Evolutionary conservation across 2,113 vertebrate species (phyloP), one percentile per base, ranked within the genome.

Genomic region (Rhegmatorhina hoffmannsi): DNA sequence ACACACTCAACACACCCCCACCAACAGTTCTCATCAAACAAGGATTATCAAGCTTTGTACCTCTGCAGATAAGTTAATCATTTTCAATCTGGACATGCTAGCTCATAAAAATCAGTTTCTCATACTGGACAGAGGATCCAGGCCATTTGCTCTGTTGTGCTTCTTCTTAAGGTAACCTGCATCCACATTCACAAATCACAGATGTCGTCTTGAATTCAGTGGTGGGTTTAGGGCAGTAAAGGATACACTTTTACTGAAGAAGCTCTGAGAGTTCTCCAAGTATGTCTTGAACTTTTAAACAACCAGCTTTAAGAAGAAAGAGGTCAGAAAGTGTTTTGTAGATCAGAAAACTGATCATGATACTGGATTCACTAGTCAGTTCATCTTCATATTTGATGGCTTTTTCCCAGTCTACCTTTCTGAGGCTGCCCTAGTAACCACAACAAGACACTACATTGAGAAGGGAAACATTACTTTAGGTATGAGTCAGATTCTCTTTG

Each of bases 401-500:
- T 46, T 93, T 73, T 92, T 87, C 46, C 73, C 53, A 40, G 21
- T 9, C 23, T 90, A 23, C 29, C 7, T 81, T 59, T 72, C 56
- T 53, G 36, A 88, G 16, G 50, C 38, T 84, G 31, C 31, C 15
- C 25, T 66, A 46, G 70, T 29, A 95, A 75, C 53, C 70, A 62
- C 52, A 86, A n/a, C 8, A 85, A 8, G 44, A 38, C 7, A 33
- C 10, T 72, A 14, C 62, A 24, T 1, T 36, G 58, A 60, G 17
- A 17, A 89, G 8, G 20, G 56, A 87, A 25, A 23, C n/a, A 50
- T 94, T 75, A 33, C 21, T 95, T 64, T 17, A 79, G 58, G 19
- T 85, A 69, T 62, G n/a, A 91, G 58, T 91, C 40, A 83, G 4
- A 18, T 64, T 90, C 7, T 59, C 46, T 85, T 95, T 58, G 58